A percentile compares a stretch with the other conserved stretches of the same genome.
phyloP scores from a whole-genome alignment of 2,888 invertebrate genomes.

The Tridacna gigas region DNA sequence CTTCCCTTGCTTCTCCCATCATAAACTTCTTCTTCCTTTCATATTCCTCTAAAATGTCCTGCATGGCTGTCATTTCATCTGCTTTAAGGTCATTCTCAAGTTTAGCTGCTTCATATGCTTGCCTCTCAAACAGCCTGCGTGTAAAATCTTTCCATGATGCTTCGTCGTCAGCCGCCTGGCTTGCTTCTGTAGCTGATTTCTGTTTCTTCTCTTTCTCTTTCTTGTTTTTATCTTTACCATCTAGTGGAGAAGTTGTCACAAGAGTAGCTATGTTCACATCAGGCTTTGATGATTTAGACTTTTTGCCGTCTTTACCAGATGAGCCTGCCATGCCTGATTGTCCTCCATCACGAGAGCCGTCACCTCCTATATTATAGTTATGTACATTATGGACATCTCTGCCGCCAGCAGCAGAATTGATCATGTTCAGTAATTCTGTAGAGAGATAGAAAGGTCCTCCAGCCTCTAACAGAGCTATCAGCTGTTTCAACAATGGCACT shows the following conservation, averaged over 20 bases:
- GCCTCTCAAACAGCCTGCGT: slow-evolving; percentile 80
- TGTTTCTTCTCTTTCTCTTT: slow-evolving; percentile 47
- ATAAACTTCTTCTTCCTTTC: slow-evolving; percentile 77
- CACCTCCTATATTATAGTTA: slow-evolving; percentile 68
- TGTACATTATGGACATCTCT: slow-evolving; percentile 61
- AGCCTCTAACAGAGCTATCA: slow-evolving; percentile 81
- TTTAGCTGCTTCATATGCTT: slow-evolving; percentile 82
- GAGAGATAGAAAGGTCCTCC: slow-evolving; percentile 81
- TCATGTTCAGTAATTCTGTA: slow-evolving; percentile 76
- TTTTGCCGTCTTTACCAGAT: slow-evolving; percentile 21
- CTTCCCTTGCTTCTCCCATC: slow-evolving; percentile 72
- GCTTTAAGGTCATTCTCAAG: slow-evolving; percentile 80
- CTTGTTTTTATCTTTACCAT: slow-evolving; percentile 39
- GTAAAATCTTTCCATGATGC: slow-evolving; percentile 67
- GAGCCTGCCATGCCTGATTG: slow-evolving; percentile 3
- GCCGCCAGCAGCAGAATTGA: slow-evolving; percentile 69
- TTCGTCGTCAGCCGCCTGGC: slow-evolving; percentile 14
- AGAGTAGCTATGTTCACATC: slow-evolving; percentile 42
- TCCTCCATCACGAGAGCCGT: slow-evolving; percentile 36
- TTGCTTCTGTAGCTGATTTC: slow-evolving; percentile 24
- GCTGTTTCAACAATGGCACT: slow-evolving; percentile 81
- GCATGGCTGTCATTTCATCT: slow-evolving; percentile 76
- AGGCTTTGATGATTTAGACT: slow-evolving; percentile 10
- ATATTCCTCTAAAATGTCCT: slow-evolving; percentile 76
- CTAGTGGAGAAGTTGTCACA: slow-evolving; percentile 36